Conservation (phyloP, 2,113 vertebrate genomes). For the Oncorhynchus masou region DNA sequence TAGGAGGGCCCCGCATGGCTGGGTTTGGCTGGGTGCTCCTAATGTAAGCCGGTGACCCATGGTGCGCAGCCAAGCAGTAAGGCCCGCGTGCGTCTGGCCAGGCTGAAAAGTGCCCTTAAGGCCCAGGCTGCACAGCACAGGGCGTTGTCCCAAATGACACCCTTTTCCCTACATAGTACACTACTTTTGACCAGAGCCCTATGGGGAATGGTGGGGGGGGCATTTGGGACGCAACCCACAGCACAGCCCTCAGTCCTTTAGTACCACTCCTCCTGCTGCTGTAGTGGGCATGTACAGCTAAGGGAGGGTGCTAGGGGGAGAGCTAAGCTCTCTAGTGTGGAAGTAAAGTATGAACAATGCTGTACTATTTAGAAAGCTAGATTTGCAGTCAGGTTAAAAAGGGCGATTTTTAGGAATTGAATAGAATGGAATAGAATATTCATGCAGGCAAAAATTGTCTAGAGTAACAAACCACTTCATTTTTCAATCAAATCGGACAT, state of each 20-base stretch:
- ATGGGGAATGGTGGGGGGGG: too few relatives aligned
- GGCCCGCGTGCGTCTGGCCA: slow-evolving; percentile 68
- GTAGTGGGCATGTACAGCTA: slow-evolving; percentile 29
- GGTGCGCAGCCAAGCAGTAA: slow-evolving; percentile 71
- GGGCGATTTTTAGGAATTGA: too few relatives aligned
- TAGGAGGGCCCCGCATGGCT: slow-evolving; percentile 53
- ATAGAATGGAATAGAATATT: too few relatives aligned
- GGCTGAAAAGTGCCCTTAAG: slow-evolving; percentile 76
- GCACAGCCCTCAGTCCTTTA: slow-evolving; percentile 29
- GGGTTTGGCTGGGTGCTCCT: slow-evolving; percentile 61
- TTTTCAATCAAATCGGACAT: too few relatives aligned
- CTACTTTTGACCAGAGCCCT: too few relatives aligned
- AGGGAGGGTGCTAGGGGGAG: slow-evolving; percentile 10
- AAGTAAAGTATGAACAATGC: slow-evolving; percentile 36
- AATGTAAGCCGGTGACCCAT: slow-evolving; percentile 75
- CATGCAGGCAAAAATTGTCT: too few relatives aligned
- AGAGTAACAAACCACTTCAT: too few relatives aligned
- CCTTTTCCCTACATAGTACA: too few relatives aligned
- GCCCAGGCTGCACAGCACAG: slow-evolving; percentile 48
- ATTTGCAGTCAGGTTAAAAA: too few relatives aligned
- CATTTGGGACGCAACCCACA: too few relatives aligned
- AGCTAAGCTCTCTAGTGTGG: slow-evolving; percentile 20
- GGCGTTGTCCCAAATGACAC: too few relatives aligned
- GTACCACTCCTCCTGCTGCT: slow-evolving; percentile 49
- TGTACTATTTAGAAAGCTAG: slow-evolving; percentile 22